Evolutionary conservation across 2,113 vertebrate species (phyloP), one percentile per base, ranked within the genome.

Genomic region (Rutilus rutilus): DNA sequence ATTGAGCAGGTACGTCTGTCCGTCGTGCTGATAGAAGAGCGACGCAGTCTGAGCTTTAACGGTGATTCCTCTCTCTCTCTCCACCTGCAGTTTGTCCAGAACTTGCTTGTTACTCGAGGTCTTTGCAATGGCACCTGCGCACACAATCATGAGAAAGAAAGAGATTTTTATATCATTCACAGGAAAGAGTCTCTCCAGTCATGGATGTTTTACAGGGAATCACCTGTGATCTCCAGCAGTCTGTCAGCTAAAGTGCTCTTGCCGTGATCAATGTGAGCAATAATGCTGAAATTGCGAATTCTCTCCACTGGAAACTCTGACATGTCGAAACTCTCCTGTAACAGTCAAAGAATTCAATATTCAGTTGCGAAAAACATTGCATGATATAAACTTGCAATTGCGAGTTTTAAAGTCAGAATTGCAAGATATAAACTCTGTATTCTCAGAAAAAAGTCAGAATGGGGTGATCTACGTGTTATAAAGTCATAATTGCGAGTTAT

Each of bases 1-100:
- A 93, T 99, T 99, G 91, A 99, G 95, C 84, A 99, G 96, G 86
- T 98, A 97, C 12, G 94, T 94, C 85, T 94, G 92, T 85, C 96
- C 97, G 86, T 95, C 42, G 19, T 93, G 92, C 85, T 1, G 93
- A 89, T 99, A 97, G 83, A 99, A 96, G 2, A 99, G 92, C n/a
- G 98, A 97, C 0, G 98, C 98, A n/a, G 98, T 98, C 67, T 99
- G 98, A 42, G 98, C 98, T 92, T 99, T 99, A 74, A 99, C 98
- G 0, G 98, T 99, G 90, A 99, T 99, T 65, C 98, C 98, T 90
- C 98, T 94, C 93, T 99, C 98, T 21, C 97, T 94, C 89, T 99
- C 98, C 91, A 99, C 98, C 92, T 99, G 98, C 21, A 99, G 93
- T 87, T 98, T 99, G 94, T 99, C 98, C 92, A 99, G 92, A 84